These are phyloP conservation scores for Gryllus bimaculatus DNA, from an alignment of 1,140 invertebrate genomes.

Conservation along the genomic window DNA sequence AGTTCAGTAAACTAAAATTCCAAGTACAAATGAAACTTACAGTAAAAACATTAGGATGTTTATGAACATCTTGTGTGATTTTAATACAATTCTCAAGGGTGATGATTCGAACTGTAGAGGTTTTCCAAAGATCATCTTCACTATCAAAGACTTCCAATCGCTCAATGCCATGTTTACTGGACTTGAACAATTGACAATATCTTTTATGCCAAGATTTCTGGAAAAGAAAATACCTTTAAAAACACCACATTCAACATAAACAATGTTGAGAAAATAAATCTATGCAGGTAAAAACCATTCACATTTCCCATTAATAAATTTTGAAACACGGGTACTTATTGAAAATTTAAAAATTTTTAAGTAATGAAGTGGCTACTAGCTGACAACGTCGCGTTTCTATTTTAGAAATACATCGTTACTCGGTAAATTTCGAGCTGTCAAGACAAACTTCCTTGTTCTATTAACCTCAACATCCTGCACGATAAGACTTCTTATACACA, in stretches of 20 bases:
- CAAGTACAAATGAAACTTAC: slow-evolving; percentile 31
- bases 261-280: not conserved
- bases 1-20: too few species aligned
- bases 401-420: too few species aligned
- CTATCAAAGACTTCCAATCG: slow-evolving; percentile 73
- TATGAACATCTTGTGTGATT: slow-evolving; percentile 52
- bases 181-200: slow-evolving; percentile 64
- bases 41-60: slow-evolving; percentile 42
- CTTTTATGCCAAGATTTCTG: slow-evolving; percentile 71
- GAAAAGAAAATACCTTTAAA: slow-evolving; percentile 27
- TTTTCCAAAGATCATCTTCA: slow-evolving; percentile 54
- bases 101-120: slow-evolving; percentile 58
- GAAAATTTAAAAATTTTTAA: too few species aligned
- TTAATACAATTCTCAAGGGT: slow-evolving; percentile 78
- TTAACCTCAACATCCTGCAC: too few species aligned
- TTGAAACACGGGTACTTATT: too few species aligned
- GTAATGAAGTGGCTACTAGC: too few species aligned
- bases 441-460: too few species aligned
- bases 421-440: too few species aligned
- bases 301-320: too few species aligned
- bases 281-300: not conserved
- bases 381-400: too few species aligned
- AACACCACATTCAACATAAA: not conserved
- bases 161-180: slow-evolving; percentile 73
- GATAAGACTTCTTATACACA: too few species aligned